Conservation (phyloP, 2,888 invertebrate species). For the Arctia plantaginis region DNA sequence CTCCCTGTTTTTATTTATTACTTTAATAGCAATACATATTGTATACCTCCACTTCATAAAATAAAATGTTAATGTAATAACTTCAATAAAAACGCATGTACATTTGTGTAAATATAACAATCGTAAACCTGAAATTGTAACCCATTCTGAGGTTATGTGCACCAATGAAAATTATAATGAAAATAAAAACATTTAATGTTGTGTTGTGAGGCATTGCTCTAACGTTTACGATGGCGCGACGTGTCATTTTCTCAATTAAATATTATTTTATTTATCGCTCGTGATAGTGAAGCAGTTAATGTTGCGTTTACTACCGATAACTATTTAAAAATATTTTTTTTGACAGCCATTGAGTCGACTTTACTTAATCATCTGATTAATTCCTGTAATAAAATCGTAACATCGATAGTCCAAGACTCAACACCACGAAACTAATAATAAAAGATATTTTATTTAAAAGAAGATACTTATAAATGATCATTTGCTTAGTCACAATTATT, state of each 20-base stretch:
- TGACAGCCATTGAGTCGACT: background rate
- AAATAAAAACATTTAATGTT: conserved; percentile 23
- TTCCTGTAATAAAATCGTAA: background rate
- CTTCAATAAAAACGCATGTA: conserved; percentile 13
- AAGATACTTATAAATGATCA: too few species aligned
- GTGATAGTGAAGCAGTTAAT: background rate
- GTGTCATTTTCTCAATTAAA: conserved; percentile 27
- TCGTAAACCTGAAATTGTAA: conserved; percentile 23
- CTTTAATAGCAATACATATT: background rate
- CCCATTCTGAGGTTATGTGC: conserved; percentile 21
- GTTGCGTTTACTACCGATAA: background rate
- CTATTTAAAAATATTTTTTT: background rate
- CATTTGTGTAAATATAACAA: conserved; percentile 16
- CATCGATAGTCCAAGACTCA: background rate
- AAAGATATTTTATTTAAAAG: too few species aligned
- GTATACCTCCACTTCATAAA: conserved; percentile 3
- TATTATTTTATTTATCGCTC: conserved; percentile 4
- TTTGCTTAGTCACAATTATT: too few species aligned
- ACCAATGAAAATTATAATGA: conserved; percentile 32
- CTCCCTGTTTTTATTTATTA: background rate
- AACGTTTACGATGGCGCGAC: conserved; percentile 45
- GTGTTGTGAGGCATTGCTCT: conserved; percentile 25
- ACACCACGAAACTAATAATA: background rate
- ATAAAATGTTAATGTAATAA: conserved; percentile 13
- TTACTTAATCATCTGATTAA: background rate